Evolutionary conservation across 2,113 vertebrate species (phyloP).

Genomic region (Rhagologus leucostigma): DNA sequence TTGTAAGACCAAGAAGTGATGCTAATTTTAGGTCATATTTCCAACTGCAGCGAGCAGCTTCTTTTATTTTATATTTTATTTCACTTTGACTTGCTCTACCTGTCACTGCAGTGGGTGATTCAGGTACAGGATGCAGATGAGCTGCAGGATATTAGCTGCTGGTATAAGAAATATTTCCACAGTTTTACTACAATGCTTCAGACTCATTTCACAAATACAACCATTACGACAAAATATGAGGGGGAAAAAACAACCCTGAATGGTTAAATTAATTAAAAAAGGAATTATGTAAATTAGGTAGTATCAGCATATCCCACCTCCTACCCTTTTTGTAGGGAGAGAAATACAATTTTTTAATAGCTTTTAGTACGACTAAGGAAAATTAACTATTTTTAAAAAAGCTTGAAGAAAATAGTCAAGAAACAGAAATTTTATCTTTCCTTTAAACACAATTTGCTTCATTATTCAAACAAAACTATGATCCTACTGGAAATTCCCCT

Average conservation of each 20-base stretch:
- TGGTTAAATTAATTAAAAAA: background rate
- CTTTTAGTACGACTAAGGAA: background rate
- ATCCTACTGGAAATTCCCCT: background rate
- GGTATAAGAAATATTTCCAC: background rate
- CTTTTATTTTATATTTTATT: background rate
- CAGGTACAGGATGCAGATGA: background rate
- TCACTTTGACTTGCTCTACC: background rate
- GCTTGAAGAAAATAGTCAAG: background rate
- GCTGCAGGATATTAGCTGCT: background rate
- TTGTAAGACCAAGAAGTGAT: background rate
- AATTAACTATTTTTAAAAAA: background rate
- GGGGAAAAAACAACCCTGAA: background rate
- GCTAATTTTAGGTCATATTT: background rate
- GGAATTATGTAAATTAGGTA: background rate
- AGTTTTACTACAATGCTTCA: background rate
- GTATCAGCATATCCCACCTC: background rate
- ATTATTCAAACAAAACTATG: background rate
- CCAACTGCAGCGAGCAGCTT: background rate
- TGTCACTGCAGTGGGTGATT: background rate
- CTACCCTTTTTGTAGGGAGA: background rate
- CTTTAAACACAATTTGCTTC: background rate
- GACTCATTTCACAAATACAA: background rate
- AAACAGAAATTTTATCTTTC: background rate
- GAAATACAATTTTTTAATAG: background rate
- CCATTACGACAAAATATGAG: background rate